Conservation (phyloP, 2,797 vertebrate species). For the Kryptopterus vitreolus region DNA sequence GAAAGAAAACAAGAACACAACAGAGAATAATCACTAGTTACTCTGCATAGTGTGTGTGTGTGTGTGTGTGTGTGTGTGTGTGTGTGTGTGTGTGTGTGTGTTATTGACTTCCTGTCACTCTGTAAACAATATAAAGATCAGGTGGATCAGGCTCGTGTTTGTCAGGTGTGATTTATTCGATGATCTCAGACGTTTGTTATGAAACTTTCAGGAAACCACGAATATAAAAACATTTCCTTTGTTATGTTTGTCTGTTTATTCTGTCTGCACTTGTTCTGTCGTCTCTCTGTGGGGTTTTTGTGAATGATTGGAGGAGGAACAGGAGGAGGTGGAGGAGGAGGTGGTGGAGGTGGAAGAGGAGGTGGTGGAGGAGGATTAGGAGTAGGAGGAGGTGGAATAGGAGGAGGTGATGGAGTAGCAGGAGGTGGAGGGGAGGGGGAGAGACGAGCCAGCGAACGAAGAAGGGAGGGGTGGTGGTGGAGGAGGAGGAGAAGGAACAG, state of each 20-base stretch:
- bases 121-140: background rate
- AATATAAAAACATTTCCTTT: too few relatives aligned
- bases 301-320: background rate
- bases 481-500: background rate
- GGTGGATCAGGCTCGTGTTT: background rate
- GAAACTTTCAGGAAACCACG: background rate
- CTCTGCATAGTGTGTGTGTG: background rate
- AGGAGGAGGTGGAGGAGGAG: too few relatives aligned
- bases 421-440: too few relatives aligned
- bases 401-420: too few relatives aligned
- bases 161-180: background rate
- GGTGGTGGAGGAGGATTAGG: too few relatives aligned
- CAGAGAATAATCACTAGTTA: background rate
- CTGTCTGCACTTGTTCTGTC: background rate
- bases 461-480: too few relatives aligned
- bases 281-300: too few relatives aligned
- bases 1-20: constrained; percentile 2
- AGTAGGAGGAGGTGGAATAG: too few relatives aligned
- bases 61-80: background rate
- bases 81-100: too few relatives aligned
- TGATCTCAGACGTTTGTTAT: background rate
- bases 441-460: too few relatives aligned
- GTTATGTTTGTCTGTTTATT: background rate
- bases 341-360: too few relatives aligned
- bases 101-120: background rate